Conservation (phyloP, 2,888 invertebrate species). For the Papilio demoleus region DNA sequence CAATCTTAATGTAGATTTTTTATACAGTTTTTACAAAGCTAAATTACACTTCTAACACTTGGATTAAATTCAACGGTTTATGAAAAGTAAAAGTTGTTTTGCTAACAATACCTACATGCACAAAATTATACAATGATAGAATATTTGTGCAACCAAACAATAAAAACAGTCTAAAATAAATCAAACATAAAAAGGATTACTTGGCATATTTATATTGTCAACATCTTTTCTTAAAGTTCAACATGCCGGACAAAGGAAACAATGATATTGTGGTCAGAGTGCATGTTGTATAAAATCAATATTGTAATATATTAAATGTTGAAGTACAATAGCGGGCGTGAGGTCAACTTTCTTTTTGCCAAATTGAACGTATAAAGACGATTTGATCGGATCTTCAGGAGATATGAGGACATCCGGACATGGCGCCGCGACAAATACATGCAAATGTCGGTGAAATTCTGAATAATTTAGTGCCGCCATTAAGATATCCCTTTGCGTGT, state of each 20-base stretch:
- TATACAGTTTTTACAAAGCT: no score
- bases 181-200: slow-evolving; percentile 5
- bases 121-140: background rate
- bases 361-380: slow-evolving; percentile 61
- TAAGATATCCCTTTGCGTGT: slow-evolving; percentile 60
- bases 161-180: background rate
- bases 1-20: no score
- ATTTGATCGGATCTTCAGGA: slow-evolving; percentile 62
- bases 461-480: slow-evolving; percentile 40
- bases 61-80: background rate
- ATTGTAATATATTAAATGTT: slow-evolving; percentile 44
- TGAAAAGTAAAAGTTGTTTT: background rate
- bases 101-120: background rate
- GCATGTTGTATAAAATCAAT: slow-evolving; percentile 45
- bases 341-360: slow-evolving; percentile 71
- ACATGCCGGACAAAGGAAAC: slow-evolving; percentile 32
- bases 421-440: slow-evolving; percentile 34
- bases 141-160: background rate
- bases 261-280: slow-evolving; percentile 48
- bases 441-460: slow-evolving; percentile 35
- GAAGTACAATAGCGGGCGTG: slow-evolving; percentile 54
- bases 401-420: slow-evolving; percentile 55
- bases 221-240: slow-evolving; percentile 18
- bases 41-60: no score
- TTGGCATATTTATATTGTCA: background rate